Evolutionary conservation across 1,140 invertebrate genomes (phyloP), one percentile per base, ranked within the genome.

Genomic region (Coelopa frigida): DNA sequence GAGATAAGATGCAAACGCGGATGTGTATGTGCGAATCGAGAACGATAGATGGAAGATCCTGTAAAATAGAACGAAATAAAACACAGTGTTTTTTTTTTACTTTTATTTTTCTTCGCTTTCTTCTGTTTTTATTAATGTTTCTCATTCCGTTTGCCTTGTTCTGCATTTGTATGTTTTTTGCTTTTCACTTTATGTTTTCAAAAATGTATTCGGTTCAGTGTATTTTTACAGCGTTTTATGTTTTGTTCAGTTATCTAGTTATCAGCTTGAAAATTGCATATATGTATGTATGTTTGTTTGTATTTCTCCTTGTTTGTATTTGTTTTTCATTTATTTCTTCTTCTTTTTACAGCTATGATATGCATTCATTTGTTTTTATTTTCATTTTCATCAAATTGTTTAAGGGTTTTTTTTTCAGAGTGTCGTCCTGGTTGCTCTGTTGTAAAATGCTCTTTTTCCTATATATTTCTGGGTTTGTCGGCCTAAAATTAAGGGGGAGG

Each of bases 311-410:
- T 33, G 11, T 23, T 22, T 17, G 26, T 50, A 44, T 36, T 39
- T 50, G 24, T 33, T 46, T 42, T 46, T 51, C 27, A 26, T 45
- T 42, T 47, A 14, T 36, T 42, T 38, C 21, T 46, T 49, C 49
- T 22, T 36, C 74, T 75, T 70, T 73, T 83, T 84, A 85, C 82
- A 85, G 80, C 82, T 84, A 84, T 84, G 81, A 85, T 85, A 85
- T 84, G 82, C 83, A 84, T 83, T 80, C 78, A 78, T 81, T 82
- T 78, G 76, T 82, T 79, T 80, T 41, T 37, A n/a, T n/a, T 22
- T 39, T 20, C 15, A 44, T n/a, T 14, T 15, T 27, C 29, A 10
- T 41, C 11, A n/a, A 12, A 24, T n/a, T 41, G 5, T 15, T 14
- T 27, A 27, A 27, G 4, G 12, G 12, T 20, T 43, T 43, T 42